Evolutionary conservation across 2,888 invertebrate genomes (phyloP).

Genomic region (Pachliopta kotzebuea): DNA sequence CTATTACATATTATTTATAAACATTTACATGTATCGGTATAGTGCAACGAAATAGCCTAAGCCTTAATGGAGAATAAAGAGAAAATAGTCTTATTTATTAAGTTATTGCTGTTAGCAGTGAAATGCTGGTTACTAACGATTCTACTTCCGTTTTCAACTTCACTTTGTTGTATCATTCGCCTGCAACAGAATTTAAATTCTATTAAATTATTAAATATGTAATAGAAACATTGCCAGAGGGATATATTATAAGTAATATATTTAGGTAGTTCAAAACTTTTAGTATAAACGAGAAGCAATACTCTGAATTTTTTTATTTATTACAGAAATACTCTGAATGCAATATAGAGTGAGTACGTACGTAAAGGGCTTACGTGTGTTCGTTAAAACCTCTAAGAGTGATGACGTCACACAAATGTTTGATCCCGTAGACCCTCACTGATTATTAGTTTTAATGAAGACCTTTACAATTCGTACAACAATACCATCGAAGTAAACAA

Average conservation of each 20-base stretch:
- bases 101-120: constrained; percentile 51
- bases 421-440: constrained; percentile 22
- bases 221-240: constrained; percentile 70
- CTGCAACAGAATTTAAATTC: constrained; percentile 19
- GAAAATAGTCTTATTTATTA: constrained; percentile 53
- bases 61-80: constrained; percentile 31
- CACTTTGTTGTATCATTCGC: constrained; percentile 41
- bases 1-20: background rate
- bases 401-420: constrained; percentile 12
- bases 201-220: constrained; percentile 32
- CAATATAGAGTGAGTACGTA: constrained; percentile 50
- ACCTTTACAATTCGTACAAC: constrained; percentile 50
- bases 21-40: constrained; percentile 3
- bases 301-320: constrained; percentile 71
- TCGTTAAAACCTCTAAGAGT: constrained; percentile 8
- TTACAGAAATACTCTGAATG: constrained; percentile 69
- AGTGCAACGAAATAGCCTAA: constrained; percentile 28
- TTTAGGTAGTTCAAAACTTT: constrained; percentile 75
- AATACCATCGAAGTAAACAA: constrained; percentile 56
- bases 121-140: constrained; percentile 44
- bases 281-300: constrained; percentile 80
- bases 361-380: constrained; percentile 35
- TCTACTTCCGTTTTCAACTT: constrained; percentile 29
- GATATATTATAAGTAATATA: constrained; percentile 64
- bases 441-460: constrained; percentile 45